Base-by-base conservation (phyloP, 92 coral and sea anemone genomes). In the Paragorgia papillata region DNA sequence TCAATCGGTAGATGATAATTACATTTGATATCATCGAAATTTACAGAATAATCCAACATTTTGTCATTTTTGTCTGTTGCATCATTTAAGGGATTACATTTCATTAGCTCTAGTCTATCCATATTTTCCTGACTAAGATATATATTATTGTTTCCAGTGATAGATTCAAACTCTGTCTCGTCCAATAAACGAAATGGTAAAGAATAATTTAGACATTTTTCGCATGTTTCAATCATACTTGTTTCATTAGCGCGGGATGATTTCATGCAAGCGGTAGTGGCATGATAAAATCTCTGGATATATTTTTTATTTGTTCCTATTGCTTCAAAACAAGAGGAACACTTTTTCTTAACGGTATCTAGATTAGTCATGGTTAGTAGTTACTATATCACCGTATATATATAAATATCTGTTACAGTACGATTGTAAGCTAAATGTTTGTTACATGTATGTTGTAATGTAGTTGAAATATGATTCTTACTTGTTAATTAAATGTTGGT, bases 51-150 rank as follows among this genome's bases (percentile, higher is more conserved):
- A 62, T 62, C 69, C 14, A 62, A 62, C 2, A n/a, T n/a, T n/a
- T 33, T 32, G 21, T 33, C 41, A 31, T 62, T 62, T 6, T 62
- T 13, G 21, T 62, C 37, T 3, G 69, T 20, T 33, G 69, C 69
- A 7, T 26, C 6, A 13, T 28, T 31, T 3, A 62, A 62, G 1
- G 44, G 69, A 62, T 62, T 62, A 62, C 26, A 62, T 62, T 62
- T 62, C 30, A 62, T 6, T 29, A 20, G 69, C 14, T 34, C 40
- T 28, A 62, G 44, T 28, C 69, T 62, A 62, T 62, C 69, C 69
- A 62, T 33, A 62, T 62, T 22, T 51, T 17, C 24, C 24, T 3
- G 14, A 29, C 20, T 14, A 19, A 3, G 30, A 26, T 26, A 3
- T 13, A 26, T 13, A 7, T 29, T 1, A 18, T 62, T 15, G 69